Evolutionary conservation across 2,113 vertebrate genomes (phyloP).

Genomic region (Pluvianellus socialis): DNA sequence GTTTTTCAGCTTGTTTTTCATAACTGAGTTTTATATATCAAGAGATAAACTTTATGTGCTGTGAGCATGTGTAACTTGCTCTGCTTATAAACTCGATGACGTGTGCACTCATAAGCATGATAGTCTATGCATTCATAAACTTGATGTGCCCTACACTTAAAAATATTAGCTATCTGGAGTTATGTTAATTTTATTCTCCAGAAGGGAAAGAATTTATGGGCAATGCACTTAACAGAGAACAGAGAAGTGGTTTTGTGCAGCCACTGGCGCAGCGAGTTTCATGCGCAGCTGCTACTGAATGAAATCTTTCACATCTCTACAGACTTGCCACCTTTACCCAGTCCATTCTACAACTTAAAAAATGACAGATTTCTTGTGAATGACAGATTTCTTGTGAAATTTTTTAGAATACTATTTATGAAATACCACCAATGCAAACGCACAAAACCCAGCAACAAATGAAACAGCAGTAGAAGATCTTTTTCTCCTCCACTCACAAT

Average conservation of each 20-base stretch:
- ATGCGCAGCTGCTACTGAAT: background rate
- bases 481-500: background rate
- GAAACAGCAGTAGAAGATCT: background rate
- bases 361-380: background rate
- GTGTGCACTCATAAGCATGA: background rate
- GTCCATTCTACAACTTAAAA: background rate
- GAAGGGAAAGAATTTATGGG: background rate
- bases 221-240: background rate
- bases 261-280: background rate
- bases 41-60: constrained; percentile 8
- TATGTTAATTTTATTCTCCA: background rate
- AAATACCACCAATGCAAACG: background rate
- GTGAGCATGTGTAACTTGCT: background rate
- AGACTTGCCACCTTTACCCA: background rate
- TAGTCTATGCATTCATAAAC: background rate
- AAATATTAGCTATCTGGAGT: background rate
- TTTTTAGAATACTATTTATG: background rate
- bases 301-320: background rate
- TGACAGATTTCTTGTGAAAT: background rate
- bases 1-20: background rate
- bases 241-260: background rate
- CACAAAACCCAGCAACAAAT: background rate
- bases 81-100: background rate
- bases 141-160: background rate
- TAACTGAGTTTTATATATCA: background rate